Evolutionary conservation across 2,797 vertebrate species (phyloP), one percentile per base, ranked within the genome.

Genomic region (Sebastes taczanowskii): DNA sequence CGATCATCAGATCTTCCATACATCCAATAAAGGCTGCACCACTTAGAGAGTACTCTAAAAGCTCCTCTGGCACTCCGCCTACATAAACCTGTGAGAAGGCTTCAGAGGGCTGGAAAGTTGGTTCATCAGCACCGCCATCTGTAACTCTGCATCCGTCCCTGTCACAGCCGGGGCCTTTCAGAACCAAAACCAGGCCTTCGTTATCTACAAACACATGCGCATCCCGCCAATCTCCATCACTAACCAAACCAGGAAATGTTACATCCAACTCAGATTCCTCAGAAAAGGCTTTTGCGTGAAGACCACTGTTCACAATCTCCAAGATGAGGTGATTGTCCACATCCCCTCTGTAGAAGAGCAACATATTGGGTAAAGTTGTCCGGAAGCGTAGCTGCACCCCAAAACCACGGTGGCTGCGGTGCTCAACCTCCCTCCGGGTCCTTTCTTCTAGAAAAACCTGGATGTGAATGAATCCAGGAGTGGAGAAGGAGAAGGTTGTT

Each of bases 401-500:
- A 8, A 84, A 42, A 6, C 78, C 74, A 0, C 9, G 30, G 35
- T 85, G 87, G 58, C 4, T 75, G 1, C 2, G 49, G 29, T 86
- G 84, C 58, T 88, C 87, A 0, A 80, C 55, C 0, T 89, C 92
- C 65, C 93, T 92, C 22, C 85, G 71, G 53, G 72, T 91, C 71
- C 91, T 86, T 34, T 95, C 94, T 52, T 75, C 78, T 2, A 83
- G 1, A 20, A 82, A 78, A 71, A 95, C 81, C 71, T 96, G 91
- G 65, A 96, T 25, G 58, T 95, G 89, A 67, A 97, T 88, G 75
- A 95, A 96, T 67, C 95, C 96, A 29, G 92, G 92, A 30, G 91
- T 88, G 30, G 87, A 93, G 89, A 99, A 94, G 20, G 98, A 98
- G 90, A 99, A 99, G 0, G 98, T 99, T 8, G 98, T 99, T 10